Conservation (phyloP, 1,140 invertebrate species). For the Bicyclus anynana region DNA sequence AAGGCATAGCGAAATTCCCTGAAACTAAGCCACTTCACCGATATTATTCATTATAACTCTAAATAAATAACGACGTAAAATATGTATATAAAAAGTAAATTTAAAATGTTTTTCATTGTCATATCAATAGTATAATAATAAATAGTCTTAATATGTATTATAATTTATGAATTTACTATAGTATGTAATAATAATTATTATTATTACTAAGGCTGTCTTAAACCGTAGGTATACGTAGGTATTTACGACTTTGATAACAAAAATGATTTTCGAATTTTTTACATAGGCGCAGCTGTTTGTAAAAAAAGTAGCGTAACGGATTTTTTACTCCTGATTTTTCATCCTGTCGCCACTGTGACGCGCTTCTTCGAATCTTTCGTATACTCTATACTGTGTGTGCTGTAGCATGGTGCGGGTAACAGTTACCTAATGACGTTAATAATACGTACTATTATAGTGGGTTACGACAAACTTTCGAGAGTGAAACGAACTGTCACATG, state of each 20-base stretch:
- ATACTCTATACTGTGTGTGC: no score
- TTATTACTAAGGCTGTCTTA: background rate
- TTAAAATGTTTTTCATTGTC: background rate
- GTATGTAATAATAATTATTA: background rate
- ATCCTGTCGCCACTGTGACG: slow-evolving; percentile 26
- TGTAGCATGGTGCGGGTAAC: no score
- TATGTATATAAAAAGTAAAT: no score
- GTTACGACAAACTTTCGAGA: no score
- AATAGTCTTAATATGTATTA: background rate
- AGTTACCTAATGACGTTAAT: no score
- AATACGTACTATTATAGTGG: no score
- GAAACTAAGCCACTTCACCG: no score
- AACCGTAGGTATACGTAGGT: background rate
- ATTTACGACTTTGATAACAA: background rate
- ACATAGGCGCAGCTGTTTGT: background rate
- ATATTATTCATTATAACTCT: no score
- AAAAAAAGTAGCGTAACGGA: slow-evolving; percentile 10
- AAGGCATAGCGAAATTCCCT: no score
- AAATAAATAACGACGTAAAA: no score
- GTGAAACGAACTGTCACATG: no score
- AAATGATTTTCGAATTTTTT: background rate
- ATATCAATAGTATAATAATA: background rate
- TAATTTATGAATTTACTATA: background rate
- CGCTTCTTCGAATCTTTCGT: slow-evolving; percentile 47
- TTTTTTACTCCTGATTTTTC: slow-evolving; percentile 32